Conservation (phyloP, 2,797 vertebrate species). For the Sebastes minor region DNA sequence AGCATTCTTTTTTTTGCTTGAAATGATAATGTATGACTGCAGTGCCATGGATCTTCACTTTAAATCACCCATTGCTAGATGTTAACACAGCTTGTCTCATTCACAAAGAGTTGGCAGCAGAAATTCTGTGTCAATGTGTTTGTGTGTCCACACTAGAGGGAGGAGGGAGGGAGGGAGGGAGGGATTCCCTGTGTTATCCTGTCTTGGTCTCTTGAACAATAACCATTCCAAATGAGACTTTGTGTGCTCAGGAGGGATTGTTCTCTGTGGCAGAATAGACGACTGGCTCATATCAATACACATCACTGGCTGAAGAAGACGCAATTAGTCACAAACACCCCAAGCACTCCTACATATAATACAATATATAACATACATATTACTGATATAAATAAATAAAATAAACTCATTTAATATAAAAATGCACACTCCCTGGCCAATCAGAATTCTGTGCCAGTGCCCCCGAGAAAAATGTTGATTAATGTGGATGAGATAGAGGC, state of each 20-base stretch:
- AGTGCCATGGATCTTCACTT: neutral
- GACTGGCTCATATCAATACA: neutral
- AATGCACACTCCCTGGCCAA: no score
- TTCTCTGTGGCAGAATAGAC: neutral
- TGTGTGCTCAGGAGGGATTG: neutral
- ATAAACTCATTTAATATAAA: neutral
- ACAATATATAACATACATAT: neutral
- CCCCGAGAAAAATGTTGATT: neutral
- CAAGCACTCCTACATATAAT: neutral
- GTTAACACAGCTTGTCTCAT: neutral
- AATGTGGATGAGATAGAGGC: neutral
- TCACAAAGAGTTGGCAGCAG: neutral
- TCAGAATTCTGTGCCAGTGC: neutral
- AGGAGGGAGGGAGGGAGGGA: neutral
- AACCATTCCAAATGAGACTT: constrained; percentile 3
- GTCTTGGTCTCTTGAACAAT: constrained; percentile 2
- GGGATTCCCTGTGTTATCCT: neutral
- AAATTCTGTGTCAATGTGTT: neutral
- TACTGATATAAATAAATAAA: neutral
- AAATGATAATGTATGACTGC: neutral
- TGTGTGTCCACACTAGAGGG: neutral
- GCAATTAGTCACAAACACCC: constrained; percentile 8
- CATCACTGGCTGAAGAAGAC: neutral
- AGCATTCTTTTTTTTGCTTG: neutral
- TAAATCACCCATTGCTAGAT: neutral